phyloP scores from a whole-genome alignment of 2,888 invertebrate species.

The Omphaloscelis lunosa region DNA sequence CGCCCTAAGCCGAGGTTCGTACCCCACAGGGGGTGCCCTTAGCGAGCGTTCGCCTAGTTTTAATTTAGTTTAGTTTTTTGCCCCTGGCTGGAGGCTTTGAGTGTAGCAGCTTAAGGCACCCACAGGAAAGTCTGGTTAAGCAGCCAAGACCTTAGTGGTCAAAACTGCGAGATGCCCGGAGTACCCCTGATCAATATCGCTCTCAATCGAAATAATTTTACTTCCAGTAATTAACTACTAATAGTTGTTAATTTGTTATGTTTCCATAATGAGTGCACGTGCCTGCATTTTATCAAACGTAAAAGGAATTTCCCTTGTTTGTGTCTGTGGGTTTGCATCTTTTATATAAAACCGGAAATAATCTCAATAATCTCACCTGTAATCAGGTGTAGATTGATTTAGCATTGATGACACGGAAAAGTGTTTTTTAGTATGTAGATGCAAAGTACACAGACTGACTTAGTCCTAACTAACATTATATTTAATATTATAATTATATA shows the following conservation, averaged over 20 bases:
- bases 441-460: neutral
- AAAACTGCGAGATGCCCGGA: too few relatives aligned
- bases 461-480: too few relatives aligned
- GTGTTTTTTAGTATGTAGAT: neutral
- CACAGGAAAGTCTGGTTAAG: too few relatives aligned
- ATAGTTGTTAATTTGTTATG: slow-evolving; percentile 10
- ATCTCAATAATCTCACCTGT: neutral
- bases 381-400: slow-evolving; percentile 7
- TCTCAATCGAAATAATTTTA: slow-evolving; percentile 27
- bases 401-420: slow-evolving; percentile 12
- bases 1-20: too few relatives aligned
- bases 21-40: too few relatives aligned
- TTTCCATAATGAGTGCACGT: slow-evolving; percentile 32
- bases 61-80: too few relatives aligned
- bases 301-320: slow-evolving; percentile 35
- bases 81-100: too few relatives aligned
- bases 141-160: too few relatives aligned
- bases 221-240: slow-evolving; percentile 30
- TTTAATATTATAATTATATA: too few relatives aligned
- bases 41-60: too few relatives aligned
- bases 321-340: slow-evolving; percentile 21
- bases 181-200: slow-evolving; percentile 8
- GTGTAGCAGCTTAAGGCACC: too few relatives aligned
- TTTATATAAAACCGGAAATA: slow-evolving; percentile 29
- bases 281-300: slow-evolving; percentile 27